phyloP scores from a whole-genome alignment of 2,888 invertebrate species.

The Creontiades dilutus region DNA sequence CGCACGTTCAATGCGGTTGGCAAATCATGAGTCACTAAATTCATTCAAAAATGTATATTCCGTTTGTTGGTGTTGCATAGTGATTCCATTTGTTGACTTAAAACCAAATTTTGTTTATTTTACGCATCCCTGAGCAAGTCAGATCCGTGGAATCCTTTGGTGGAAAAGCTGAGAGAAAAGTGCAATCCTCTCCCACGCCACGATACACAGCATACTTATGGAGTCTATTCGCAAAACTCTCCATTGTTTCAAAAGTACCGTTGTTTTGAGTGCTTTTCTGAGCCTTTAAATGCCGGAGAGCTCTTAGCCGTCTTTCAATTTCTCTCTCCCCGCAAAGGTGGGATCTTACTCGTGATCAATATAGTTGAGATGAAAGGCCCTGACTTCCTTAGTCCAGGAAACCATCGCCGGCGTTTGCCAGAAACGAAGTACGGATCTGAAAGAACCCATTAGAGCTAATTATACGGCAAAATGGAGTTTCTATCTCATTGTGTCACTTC shows the following conservation, averaged over 20 bases:
- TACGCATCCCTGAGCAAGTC: neutral
- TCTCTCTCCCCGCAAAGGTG: neutral
- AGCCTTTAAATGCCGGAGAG: slow-evolving; percentile 22
- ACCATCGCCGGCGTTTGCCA: neutral
- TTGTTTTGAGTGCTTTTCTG: slow-evolving; percentile 16
- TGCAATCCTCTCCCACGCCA: neutral
- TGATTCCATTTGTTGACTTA: too few species aligned
- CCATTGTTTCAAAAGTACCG: slow-evolving; percentile 5
- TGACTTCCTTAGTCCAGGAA: neutral
- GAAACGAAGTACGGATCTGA: neutral
- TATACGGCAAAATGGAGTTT: neutral
- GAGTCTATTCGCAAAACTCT: slow-evolving; percentile 22
- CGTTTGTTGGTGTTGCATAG: too few species aligned
- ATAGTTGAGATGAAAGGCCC: neutral
- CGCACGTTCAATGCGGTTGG: too few species aligned
- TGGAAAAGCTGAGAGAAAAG: neutral
- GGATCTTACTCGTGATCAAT: slow-evolving; percentile 19
- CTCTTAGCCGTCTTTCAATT: slow-evolving; percentile 22
- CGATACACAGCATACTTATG: neutral
- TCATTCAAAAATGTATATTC: too few species aligned
- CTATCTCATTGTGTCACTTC: neutral
- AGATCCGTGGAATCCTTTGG: neutral
- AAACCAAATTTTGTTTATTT: too few species aligned
- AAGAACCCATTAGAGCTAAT: neutral
- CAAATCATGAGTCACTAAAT: too few species aligned